Evolutionary conservation across 2,888 invertebrate species (phyloP).

Genomic region (Aphidoletes aphidimyza): DNA sequence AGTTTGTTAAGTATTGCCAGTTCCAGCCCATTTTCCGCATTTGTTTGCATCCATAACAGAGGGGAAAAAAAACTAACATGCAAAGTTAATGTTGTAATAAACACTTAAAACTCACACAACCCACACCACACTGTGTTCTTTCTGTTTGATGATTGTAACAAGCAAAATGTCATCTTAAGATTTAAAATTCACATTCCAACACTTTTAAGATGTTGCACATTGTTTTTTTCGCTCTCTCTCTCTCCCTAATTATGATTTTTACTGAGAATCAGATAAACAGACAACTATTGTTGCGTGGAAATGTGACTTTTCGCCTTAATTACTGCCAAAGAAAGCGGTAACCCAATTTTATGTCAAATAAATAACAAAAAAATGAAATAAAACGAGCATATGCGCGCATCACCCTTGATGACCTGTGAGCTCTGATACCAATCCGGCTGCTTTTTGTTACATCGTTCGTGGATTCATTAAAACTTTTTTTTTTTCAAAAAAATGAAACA

Average conservation of each 20-base stretch:
- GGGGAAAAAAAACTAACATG: not conserved
- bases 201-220: not conserved
- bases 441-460: not conserved
- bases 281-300: not conserved
- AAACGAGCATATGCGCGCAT: not conserved
- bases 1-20: not conserved
- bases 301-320: conserved; percentile 15
- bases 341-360: not conserved
- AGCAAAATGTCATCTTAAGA: too few relatives aligned
- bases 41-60: too few relatives aligned
- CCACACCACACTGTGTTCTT: too few relatives aligned
- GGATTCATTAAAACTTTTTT: conserved; percentile 15
- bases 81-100: not conserved
- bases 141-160: too few relatives aligned
- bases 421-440: not conserved
- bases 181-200: not conserved
- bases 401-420: conserved; percentile 35
- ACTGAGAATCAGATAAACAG: not conserved
- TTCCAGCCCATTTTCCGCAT: not conserved
- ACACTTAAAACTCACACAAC: not conserved
- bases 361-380: too few relatives aligned
- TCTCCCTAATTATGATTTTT: not conserved
- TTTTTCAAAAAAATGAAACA: conserved; percentile 1
- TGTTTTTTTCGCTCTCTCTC: too few relatives aligned
- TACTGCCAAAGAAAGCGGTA: not conserved